Conservation (phyloP, 2,113 vertebrate genomes). For the Vicugna pacos region DNA sequence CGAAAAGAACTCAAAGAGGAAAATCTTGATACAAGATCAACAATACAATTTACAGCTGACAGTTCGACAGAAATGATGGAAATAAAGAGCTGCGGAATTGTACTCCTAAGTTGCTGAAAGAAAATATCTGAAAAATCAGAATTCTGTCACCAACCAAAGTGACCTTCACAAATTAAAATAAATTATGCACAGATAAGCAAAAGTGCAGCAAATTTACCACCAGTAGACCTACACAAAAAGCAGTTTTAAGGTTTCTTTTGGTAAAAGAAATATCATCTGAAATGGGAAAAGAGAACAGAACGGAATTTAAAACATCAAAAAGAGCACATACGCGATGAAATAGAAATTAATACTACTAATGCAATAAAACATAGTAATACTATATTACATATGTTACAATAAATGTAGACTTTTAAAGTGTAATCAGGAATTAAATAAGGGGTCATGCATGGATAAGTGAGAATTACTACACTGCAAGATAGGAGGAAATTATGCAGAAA, state of each 20-base stretch:
- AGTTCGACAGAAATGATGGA: neutral
- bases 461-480: neutral
- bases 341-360: neutral
- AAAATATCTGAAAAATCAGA: neutral
- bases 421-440: neutral
- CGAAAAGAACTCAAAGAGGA: neutral
- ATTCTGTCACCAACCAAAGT: neutral
- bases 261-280: neutral
- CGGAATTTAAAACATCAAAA: neutral
- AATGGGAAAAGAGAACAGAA: neutral
- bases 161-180: neutral
- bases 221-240: fast-evolving
- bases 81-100: neutral
- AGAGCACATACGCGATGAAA: neutral
- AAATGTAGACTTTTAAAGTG: neutral
- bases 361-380: neutral
- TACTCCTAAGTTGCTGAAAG: fast-evolving
- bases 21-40: too few species aligned
- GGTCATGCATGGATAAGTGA: neutral
- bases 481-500: neutral
- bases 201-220: neutral
- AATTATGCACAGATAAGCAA: neutral
- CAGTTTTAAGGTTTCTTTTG: neutral
- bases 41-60: neutral
- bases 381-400: fast-evolving